Conservation (phyloP, 2,888 invertebrate species). For the Lasioglossum pauxillum region DNA sequence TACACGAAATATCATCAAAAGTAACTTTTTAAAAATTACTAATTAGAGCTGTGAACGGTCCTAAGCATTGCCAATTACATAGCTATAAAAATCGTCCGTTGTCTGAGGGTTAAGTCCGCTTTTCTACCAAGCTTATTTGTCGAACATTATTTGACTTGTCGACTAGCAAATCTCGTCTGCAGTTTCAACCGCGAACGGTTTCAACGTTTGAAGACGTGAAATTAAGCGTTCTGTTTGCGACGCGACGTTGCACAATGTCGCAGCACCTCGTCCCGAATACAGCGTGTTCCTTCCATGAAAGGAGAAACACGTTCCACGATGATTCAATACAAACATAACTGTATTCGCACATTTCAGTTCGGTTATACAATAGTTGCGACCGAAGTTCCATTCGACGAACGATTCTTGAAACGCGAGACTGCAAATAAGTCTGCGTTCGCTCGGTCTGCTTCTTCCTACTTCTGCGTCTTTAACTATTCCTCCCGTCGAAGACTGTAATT, state of each 20-base stretch:
- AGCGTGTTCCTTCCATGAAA: background rate
- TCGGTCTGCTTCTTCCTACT: too few relatives aligned
- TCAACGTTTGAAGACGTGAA: background rate
- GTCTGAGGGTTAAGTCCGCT: too few relatives aligned
- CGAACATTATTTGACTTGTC: background rate
- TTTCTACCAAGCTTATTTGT: background rate
- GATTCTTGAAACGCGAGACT: background rate
- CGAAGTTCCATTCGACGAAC: background rate
- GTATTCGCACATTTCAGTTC: background rate
- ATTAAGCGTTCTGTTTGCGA: constrained; percentile 1
- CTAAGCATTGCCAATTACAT: too few relatives aligned
- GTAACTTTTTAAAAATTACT: too few relatives aligned
- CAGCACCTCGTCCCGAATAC: background rate
- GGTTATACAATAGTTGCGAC: background rate
- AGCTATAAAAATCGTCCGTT: too few relatives aligned
- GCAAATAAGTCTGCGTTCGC: background rate
- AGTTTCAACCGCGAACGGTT: background rate
- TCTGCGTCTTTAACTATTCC: too few relatives aligned
- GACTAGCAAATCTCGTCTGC: background rate
- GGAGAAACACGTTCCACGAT: background rate
- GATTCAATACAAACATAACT: background rate
- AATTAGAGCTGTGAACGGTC: too few relatives aligned
- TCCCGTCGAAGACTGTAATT: background rate
- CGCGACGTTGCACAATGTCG: background rate
- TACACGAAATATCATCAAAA: too few relatives aligned